Conservation (phyloP, 2,888 invertebrate species). For the Mamestra brassicae region DNA sequence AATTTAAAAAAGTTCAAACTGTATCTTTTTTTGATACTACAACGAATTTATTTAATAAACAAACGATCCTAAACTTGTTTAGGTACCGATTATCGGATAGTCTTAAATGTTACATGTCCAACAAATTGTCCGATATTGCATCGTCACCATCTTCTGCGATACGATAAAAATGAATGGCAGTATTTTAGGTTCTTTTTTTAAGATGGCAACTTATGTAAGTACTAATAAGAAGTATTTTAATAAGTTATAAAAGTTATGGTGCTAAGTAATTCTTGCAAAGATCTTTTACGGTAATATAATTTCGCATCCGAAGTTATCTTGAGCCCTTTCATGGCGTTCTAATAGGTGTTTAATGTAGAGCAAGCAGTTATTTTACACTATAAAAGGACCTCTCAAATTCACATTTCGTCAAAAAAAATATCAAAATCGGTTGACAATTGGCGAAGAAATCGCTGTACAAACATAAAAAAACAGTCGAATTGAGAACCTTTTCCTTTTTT, state of each 20-base stretch:
- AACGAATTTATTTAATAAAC: constrained; percentile 31
- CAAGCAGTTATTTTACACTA: background rate
- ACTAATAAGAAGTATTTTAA: background rate
- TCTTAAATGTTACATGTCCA: constrained; percentile 48
- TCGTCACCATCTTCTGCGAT: constrained; percentile 53
- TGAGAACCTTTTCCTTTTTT: too few species aligned
- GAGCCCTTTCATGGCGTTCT: background rate
- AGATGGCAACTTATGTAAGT: background rate
- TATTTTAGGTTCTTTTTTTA: constrained; percentile 23
- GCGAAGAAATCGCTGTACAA: too few species aligned
- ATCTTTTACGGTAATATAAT: background rate
- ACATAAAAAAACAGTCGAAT: too few species aligned
- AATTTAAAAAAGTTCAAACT: background rate
- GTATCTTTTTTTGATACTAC: constrained; percentile 30
- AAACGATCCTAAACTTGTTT: constrained; percentile 10
- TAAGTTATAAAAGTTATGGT: constrained; percentile 1
- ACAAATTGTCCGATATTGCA: constrained; percentile 57
- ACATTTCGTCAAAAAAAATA: too few species aligned
- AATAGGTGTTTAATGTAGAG: background rate
- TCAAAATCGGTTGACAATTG: too few species aligned
- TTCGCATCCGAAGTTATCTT: background rate
- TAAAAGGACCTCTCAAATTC: too few species aligned
- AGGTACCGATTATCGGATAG: background rate
- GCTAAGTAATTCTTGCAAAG: background rate
- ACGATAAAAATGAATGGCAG: constrained; percentile 55